phyloP scores from a whole-genome alignment of 2,113 vertebrate species.

The Cyprinodon tularosa region DNA sequence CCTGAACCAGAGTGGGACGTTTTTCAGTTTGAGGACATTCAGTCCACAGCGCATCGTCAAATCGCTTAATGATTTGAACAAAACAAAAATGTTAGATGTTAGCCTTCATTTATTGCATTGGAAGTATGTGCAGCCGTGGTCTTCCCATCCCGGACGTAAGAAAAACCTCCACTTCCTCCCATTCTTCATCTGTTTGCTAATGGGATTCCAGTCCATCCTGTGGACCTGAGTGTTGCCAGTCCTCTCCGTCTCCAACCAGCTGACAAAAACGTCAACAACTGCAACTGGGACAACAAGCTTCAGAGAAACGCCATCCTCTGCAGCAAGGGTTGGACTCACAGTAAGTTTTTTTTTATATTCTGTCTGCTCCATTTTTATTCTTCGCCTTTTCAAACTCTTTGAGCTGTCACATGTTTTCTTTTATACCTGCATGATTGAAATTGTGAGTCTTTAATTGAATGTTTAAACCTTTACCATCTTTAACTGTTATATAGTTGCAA shows the following conservation, averaged over 20 bases:
- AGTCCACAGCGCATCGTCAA: neutral
- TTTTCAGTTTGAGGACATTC: neutral
- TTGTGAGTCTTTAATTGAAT: neutral
- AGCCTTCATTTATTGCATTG: neutral
- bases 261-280: neutral
- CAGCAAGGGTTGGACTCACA: neutral
- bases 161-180: slow-evolving; percentile 50
- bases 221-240: slow-evolving; percentile 2
- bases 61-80: neutral
- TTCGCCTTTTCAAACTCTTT: neutral
- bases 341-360: neutral
- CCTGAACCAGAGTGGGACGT: neutral
- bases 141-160: slow-evolving; percentile 22
- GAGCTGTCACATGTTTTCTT: neutral
- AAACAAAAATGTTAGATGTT: neutral
- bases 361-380: neutral
- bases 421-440: neutral
- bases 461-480: neutral
- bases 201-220: slow-evolving; percentile 28
- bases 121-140: neutral
- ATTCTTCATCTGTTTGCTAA: slow-evolving; percentile 52
- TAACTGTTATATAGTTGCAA: no score
- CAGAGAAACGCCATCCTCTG: neutral
- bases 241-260: neutral
- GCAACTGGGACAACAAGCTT: slow-evolving; percentile 28